Evolutionary conservation across 1,140 invertebrate species (phyloP).

Genomic region (Danaus melanippus): DNA sequence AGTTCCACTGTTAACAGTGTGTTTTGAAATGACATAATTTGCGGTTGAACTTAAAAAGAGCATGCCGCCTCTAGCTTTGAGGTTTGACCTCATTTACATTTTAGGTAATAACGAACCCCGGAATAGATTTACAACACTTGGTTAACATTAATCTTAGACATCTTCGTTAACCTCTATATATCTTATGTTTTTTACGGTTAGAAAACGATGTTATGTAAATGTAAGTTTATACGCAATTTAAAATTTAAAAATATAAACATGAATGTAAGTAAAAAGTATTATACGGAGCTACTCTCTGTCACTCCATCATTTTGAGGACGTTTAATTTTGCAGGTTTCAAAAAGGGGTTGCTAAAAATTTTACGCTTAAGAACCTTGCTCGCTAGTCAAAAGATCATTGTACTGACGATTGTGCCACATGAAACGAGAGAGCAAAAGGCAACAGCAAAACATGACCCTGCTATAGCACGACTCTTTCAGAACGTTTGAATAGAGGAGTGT

Average conservation of each 20-base stretch:
- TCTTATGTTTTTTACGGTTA: background rate
- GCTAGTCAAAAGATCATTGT: slow-evolving; percentile 60
- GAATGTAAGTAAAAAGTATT: too few species aligned
- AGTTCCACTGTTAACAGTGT: background rate
- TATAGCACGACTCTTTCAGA: slow-evolving; percentile 32
- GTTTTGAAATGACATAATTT: background rate
- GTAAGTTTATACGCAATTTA: too few species aligned
- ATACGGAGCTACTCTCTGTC: slow-evolving; percentile 6
- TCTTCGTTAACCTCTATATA: background rate
- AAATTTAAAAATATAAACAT: too few species aligned
- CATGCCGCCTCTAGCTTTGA: too few species aligned
- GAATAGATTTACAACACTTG: too few species aligned
- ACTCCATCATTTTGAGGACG: slow-evolving; percentile 17
- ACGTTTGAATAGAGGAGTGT: slow-evolving; percentile 35
- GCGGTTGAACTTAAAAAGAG: too few species aligned
- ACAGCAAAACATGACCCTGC: slow-evolving; percentile 24
- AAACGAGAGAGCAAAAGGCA: slow-evolving; percentile 32
- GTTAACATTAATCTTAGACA: too few species aligned
- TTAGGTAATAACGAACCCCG: too few species aligned
- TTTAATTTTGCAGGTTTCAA: slow-evolving; percentile 40
- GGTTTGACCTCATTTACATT: too few species aligned
- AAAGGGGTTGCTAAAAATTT: slow-evolving; percentile 20
- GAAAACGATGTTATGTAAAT: background rate
- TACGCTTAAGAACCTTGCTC: slow-evolving; percentile 31
- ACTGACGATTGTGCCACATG: slow-evolving; percentile 29